Conservation (phyloP, 2,797 vertebrate genomes). For the Alosa sapidissima region DNA sequence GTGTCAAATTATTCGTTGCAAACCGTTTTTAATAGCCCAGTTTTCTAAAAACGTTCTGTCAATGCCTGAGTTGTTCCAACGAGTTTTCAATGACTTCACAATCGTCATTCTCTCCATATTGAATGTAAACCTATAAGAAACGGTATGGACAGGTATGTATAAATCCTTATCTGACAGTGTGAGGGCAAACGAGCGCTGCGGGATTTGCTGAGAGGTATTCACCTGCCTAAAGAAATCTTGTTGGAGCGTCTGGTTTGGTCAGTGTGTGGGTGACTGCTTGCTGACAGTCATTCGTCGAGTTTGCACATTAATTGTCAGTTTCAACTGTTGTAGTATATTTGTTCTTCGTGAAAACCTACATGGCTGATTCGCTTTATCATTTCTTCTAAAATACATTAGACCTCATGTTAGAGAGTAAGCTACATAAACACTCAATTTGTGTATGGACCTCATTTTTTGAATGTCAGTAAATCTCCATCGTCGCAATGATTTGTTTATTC, state of each 20-base stretch:
- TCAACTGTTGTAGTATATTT: not conserved
- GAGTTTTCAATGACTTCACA: not conserved
- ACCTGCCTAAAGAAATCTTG: conserved; percentile 14
- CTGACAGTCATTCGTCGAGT: conserved; percentile 7
- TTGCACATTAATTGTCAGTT: not conserved
- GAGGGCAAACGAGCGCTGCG: conserved; percentile 10
- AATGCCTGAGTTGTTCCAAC: not conserved
- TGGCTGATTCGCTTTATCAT: not conserved
- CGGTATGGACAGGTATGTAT: not conserved
- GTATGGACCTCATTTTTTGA: not conserved
- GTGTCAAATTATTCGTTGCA: not conserved
- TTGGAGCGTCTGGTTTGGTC: conserved; percentile 7
- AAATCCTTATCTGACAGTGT: conserved; percentile 16
- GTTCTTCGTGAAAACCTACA: not conserved
- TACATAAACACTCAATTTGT: not conserved
- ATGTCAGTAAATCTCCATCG: not conserved
- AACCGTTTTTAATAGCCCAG: not conserved
- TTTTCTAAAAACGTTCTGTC: not conserved
- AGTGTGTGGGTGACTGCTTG: conserved; percentile 25
- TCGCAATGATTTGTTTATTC: not conserved
- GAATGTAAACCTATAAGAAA: not conserved
- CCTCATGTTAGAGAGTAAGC: too few relatives aligned
- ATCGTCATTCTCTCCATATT: not conserved
- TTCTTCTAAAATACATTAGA: not conserved
- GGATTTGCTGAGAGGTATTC: not conserved